phyloP scores from a whole-genome alignment of 2,113 vertebrate species.

The Pseudopodoces humilis region DNA sequence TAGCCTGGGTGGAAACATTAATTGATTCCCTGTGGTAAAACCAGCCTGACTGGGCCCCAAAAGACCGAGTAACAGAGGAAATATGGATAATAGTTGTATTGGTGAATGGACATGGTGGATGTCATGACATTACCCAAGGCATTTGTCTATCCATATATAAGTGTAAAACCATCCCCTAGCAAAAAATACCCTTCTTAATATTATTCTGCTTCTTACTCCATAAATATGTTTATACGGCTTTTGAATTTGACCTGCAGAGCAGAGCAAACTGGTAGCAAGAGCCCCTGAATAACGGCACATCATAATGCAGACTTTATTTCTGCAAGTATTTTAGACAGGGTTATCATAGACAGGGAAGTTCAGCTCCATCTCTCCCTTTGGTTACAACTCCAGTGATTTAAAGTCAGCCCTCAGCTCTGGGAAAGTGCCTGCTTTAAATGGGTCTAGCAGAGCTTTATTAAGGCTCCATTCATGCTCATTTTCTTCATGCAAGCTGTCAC shows the following conservation, averaged over 20 bases:
- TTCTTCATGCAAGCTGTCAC: neutral
- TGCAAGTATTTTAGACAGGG: neutral
- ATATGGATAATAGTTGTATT: neutral
- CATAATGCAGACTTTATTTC: neutral
- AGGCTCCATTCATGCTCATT: neutral
- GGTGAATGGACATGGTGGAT: neutral
- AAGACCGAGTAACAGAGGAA: neutral
- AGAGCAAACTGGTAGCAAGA: neutral
- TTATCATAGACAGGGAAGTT: neutral
- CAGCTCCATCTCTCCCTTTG: neutral
- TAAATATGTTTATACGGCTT: neutral
- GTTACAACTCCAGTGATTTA: neutral
- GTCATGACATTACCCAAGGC: accelerated
- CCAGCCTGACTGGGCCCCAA: neutral
- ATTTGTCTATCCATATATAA: neutral
- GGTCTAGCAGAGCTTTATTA: constrained; percentile 29
- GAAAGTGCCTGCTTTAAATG: neutral
- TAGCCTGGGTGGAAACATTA: neutral
- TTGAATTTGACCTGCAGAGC: neutral
- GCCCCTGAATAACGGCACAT: neutral
- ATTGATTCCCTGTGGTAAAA: neutral
- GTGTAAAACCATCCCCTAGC: neutral
- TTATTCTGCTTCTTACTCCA: neutral
- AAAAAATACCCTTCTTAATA: neutral
- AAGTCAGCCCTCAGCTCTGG: neutral